These are phyloP conservation scores for Melipona bicolor DNA, from an alignment of 2,888 invertebrate species.

Conservation along the genomic window DNA sequence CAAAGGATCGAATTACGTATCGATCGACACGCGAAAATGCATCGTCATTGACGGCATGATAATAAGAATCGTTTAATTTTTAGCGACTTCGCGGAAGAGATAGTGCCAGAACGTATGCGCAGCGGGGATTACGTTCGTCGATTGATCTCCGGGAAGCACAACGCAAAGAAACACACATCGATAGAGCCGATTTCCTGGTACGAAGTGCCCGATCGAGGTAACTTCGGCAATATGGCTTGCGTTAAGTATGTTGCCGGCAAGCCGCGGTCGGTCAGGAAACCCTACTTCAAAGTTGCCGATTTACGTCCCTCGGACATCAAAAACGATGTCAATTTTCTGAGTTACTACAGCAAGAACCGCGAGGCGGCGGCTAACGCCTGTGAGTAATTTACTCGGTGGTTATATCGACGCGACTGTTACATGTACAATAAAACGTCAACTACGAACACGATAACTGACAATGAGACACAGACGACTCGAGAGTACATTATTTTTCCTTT, in stretches of 20 bases:
- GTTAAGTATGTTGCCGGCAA: conserved; percentile 93
- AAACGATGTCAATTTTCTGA: conserved; percentile 94
- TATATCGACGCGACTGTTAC: conserved; percentile 15
- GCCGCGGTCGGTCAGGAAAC: conserved; percentile 90
- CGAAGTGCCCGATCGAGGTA: conserved; percentile 87
- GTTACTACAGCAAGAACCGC: conserved; percentile 94
- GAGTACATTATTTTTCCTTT: not conserved
- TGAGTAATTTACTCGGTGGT: conserved; percentile 74
- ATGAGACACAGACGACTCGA: not conserved
- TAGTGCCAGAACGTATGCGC: conserved; percentile 86
- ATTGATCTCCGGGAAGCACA: conserved; percentile 88
- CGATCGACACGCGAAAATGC: not conserved
- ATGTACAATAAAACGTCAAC: conserved; percentile 11
- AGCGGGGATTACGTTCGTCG: conserved; percentile 90
- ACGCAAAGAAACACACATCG: conserved; percentile 86
- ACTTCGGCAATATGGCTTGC: conserved; percentile 93
- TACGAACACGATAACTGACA: conserved; percentile 5
- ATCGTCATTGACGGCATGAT: not conserved
- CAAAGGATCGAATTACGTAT: not conserved
- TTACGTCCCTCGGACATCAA: conserved; percentile 88
- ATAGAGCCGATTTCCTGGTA: conserved; percentile 87
- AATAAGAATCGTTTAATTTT: conserved; percentile 18
- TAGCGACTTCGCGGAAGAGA: conserved; percentile 85
- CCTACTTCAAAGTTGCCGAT: conserved; percentile 89
- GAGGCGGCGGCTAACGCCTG: conserved; percentile 87